Conservation (phyloP, 1,140 invertebrate genomes). For the Sinella curviseta region DNA sequence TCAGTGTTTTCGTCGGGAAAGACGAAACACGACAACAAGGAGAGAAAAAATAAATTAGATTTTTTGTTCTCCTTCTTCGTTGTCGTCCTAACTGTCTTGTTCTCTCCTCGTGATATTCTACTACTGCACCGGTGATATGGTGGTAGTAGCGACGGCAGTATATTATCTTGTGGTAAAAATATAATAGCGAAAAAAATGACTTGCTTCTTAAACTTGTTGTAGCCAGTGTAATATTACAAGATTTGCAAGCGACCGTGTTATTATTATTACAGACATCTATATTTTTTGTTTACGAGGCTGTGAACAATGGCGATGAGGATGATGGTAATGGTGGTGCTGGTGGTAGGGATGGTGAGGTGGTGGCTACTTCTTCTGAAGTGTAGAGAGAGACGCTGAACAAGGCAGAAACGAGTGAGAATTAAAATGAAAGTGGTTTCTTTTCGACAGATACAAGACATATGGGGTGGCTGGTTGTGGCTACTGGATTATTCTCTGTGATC, state of each 20-base stretch:
- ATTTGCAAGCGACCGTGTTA: not conserved
- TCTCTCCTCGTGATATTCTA: too few species aligned
- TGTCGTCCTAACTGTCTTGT: too few species aligned
- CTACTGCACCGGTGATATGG: too few species aligned
- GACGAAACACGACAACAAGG: too few species aligned
- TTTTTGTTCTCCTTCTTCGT: too few species aligned
- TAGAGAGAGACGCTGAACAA: not conserved
- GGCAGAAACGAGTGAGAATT: not conserved
- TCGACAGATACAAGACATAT: slow-evolving; percentile 4
- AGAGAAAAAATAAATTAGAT: too few species aligned
- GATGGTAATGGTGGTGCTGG: not conserved
- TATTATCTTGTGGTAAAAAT: too few species aligned
- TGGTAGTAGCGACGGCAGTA: too few species aligned
- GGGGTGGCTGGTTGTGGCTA: slow-evolving; percentile 3
- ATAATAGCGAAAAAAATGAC: too few species aligned
- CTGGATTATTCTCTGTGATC: not conserved
- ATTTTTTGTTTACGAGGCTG: not conserved
- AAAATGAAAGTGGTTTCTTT: not conserved
- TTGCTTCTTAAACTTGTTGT: too few species aligned
- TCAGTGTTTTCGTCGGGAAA: too few species aligned
- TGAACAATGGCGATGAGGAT: not conserved
- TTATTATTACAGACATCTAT: not conserved
- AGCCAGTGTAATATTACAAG: too few species aligned
- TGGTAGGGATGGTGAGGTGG: not conserved
- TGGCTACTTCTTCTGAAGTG: not conserved